Base-by-base conservation (phyloP, 2,113 vertebrate species). In the Xiphorhynchus elegans region DNA sequence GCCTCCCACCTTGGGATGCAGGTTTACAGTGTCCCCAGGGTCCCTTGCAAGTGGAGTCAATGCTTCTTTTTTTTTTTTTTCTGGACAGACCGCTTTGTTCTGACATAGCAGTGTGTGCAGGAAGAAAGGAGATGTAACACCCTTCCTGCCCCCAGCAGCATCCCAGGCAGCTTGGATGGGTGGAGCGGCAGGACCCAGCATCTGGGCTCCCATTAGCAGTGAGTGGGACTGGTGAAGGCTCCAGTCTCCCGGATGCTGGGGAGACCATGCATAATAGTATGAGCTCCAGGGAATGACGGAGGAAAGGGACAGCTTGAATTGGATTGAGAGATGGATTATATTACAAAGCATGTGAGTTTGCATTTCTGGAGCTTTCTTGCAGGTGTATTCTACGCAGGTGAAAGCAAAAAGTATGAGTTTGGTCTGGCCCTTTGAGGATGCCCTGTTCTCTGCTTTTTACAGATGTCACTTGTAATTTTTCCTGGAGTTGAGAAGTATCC, bases 151-250 rank as follows among this genome's bases (percentile, higher is more conserved):
- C 7, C 59, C 44, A 60, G 63, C 44, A 81, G 59, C 40, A n/a
- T 84, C 59, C 33, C 40, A 7, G 55, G 35, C 1, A 0, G 11
- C 66, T 82, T 1, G 0, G 14, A 10, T 40, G n/a, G 58, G 37
- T 87, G 72, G 49, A 52, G 55, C 1, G 4, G 58, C 40, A 44
- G 66, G 52, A 53, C 50, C 33, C 1, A 15, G 40, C 13, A n/a
- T 44, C 52, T 55, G 70, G 13, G 12, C 12, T 62, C 14, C 74
- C 2, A 0, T 56, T 33, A 35, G 23, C 35, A 47, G 37, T 16
- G 35, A n/a, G 19, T 26, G 53, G 18, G 52, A 16, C 39, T 49
- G 75, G 23, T 33, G 67, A 33, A 50, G 33, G 68, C 5, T 19
- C 9, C 28, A 44, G 9, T 16, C 10, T 40, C 25, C 8, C 0